A percentile compares a stretch with the other conserved stretches of the same genome.
These are phyloP conservation scores for Lipophrys pholis DNA, from an alignment of 2,113 vertebrate genomes.

Conservation along the genomic window DNA sequence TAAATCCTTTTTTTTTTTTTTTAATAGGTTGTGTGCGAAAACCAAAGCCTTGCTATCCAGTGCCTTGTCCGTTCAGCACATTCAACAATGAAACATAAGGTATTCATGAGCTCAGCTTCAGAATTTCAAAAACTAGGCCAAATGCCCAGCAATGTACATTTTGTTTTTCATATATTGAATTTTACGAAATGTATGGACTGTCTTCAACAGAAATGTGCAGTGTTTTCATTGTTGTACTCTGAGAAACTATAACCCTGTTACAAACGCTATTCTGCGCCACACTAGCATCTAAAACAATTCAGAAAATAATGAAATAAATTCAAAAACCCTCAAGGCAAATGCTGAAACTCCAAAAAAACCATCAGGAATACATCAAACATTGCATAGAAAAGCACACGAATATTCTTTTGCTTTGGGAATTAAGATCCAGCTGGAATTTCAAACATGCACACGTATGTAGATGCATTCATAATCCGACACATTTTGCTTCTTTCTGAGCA, in stretches of 20 bases:
- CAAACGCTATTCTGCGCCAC: constrained; percentile 62
- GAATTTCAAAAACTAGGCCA: constrained; percentile 53
- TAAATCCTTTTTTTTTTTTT: neutral
- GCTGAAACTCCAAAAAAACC: constrained; percentile 75
- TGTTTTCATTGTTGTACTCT: constrained; percentile 57
- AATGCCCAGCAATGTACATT: constrained; percentile 29
- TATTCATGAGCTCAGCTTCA: constrained; percentile 31
- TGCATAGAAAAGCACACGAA: constrained; percentile 59
- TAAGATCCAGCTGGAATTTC: constrained; percentile 62
- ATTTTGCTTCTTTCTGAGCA: no score
- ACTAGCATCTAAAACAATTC: constrained; percentile 59
- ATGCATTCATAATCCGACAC: constrained; percentile 8
- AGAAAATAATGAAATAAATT: constrained; percentile 72
- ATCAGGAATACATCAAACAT: constrained; percentile 75
- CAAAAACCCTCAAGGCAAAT: constrained; percentile 70
- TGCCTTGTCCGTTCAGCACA: constrained; percentile 18
- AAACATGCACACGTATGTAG: constrained; percentile 29
- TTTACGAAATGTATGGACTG: constrained; percentile 40
- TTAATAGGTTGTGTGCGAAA: neutral
- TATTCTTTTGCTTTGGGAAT: constrained; percentile 71
- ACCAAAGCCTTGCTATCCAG: constrained; percentile 3
- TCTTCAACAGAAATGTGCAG: constrained; percentile 55
- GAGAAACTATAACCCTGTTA: constrained; percentile 55
- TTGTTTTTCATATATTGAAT: constrained; percentile 35
- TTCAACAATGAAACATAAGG: constrained; percentile 17